A percentile compares a stretch with the other conserved stretches of the same genome.
Evolutionary conservation across 1,140 invertebrate species (phyloP).

Genomic region (Achroia grisella): DNA sequence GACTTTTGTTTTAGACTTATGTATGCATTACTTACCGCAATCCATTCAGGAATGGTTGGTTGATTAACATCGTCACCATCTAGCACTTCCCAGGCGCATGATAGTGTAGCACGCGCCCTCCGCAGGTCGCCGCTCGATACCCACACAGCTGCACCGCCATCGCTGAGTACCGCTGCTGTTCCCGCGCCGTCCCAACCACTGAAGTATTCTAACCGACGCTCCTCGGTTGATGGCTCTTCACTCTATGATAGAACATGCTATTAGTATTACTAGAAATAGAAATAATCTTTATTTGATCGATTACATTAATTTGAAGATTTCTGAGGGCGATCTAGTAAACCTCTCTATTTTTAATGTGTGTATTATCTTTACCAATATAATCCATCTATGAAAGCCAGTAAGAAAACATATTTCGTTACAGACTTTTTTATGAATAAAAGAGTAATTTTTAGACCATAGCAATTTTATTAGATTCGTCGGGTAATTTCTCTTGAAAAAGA

Average conservation of each 20-base stretch:
- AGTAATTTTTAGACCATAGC: no score
- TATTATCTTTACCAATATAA: no score
- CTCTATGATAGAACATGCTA: slow-evolving; percentile 71
- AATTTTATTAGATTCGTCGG: no score
- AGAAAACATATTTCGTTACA: no score
- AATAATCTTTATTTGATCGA: no score
- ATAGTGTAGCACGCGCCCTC: slow-evolving; percentile 83
- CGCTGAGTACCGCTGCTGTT: slow-evolving; percentile 86
- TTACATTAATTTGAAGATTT: no score
- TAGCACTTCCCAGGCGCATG: slow-evolving; percentile 89
- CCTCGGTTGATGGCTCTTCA: slow-evolving; percentile 80
- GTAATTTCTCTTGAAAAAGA: no score
- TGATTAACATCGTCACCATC: slow-evolving; percentile 77
- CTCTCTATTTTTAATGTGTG: no score
- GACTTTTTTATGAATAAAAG: no score
- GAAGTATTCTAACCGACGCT: slow-evolving; percentile 87
- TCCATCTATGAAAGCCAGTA: no score
- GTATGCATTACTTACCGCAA: slow-evolving; percentile 57
- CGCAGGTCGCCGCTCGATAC: slow-evolving; percentile 90
- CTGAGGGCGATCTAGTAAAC: no score
- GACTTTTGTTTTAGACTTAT: neutral
- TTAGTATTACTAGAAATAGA: no score
- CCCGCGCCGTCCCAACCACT: slow-evolving; percentile 91
- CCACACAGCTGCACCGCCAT: slow-evolving; percentile 87
- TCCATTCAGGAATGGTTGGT: slow-evolving; percentile 77